Percentiles rank a stretch among this genome's conserved stretches.
phyloP scores from a whole-genome alignment of 2,888 invertebrate species.

The Leucozona laternaria region DNA sequence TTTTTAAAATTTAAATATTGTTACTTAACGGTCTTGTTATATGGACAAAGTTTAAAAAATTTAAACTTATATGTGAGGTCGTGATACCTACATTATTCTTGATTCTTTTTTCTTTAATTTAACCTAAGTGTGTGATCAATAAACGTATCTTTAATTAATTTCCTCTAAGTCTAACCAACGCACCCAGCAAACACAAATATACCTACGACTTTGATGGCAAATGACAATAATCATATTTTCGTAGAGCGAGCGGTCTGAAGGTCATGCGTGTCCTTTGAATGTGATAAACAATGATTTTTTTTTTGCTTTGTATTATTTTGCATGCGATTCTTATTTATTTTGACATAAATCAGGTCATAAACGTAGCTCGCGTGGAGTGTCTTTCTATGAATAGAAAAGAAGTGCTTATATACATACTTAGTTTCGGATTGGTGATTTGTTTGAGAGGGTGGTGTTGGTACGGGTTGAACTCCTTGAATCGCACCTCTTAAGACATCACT shows the following conservation, averaged over 20 bases:
- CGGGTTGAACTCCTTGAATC: slow-evolving; percentile 26
- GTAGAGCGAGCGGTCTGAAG: slow-evolving; percentile 52
- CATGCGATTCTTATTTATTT: slow-evolving; percentile 49
- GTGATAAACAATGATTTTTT: slow-evolving; percentile 35
- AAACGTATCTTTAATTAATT: slow-evolving; percentile 10
- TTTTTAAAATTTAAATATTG: slow-evolving; percentile 27
- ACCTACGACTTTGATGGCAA: slow-evolving; percentile 15
- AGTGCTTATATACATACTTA: slow-evolving; percentile 23
- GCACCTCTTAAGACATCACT: slow-evolving; percentile 21
- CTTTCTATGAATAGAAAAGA: slow-evolving; percentile 36
- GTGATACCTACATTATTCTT: slow-evolving; percentile 7
- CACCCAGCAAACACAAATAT: not conserved
- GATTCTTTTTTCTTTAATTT: slow-evolving; percentile 11
- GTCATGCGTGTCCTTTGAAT: slow-evolving; percentile 63
- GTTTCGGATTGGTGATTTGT: slow-evolving; percentile 18
- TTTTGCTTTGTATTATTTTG: slow-evolving; percentile 33
- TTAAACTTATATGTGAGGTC: not conserved
- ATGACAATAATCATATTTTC: slow-evolving; percentile 24
- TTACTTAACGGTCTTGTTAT: slow-evolving; percentile 10
- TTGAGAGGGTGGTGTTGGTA: slow-evolving; percentile 33
- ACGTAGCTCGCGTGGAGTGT: slow-evolving; percentile 40
- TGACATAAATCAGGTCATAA: slow-evolving; percentile 64
- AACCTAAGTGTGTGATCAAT: slow-evolving; percentile 60
- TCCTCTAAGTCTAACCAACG: slow-evolving; percentile 17
- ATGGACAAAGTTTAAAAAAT: not conserved